Evolutionary conservation across 2,113 vertebrate species (phyloP).

Genomic region (Petrocephalus microphthalmus): DNA sequence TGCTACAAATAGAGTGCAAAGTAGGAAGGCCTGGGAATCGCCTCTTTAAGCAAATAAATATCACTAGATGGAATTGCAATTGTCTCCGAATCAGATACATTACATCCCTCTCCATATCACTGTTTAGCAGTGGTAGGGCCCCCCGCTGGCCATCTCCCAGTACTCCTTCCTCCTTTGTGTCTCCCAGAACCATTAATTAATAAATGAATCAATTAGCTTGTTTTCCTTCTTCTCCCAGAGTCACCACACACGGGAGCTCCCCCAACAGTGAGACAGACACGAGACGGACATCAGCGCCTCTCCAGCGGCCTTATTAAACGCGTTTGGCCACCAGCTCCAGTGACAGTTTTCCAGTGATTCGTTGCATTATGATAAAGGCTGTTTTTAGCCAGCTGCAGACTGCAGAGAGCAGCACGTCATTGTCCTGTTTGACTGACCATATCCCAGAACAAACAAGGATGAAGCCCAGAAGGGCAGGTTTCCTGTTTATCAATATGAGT

Average conservation of each 20-base stretch:
- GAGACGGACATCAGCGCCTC: slow-evolving; percentile 31
- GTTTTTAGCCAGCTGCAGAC: slow-evolving; percentile 6
- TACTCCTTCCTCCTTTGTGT: slow-evolving; percentile 20
- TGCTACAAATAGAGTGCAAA: background rate
- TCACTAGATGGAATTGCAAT: background rate
- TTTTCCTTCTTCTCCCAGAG: slow-evolving; percentile 21
- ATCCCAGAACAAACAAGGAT: background rate
- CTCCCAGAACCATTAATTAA: slow-evolving; percentile 27
- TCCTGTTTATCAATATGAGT: background rate
- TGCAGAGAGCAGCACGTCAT: background rate
- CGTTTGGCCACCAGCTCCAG: background rate
- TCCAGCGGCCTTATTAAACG: background rate
- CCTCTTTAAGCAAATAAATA: background rate
- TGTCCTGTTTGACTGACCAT: background rate
- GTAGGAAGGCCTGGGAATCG: background rate
- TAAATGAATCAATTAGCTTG: slow-evolving; percentile 31
- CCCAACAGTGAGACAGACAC: slow-evolving; percentile 11
- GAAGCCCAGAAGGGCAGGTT: background rate
- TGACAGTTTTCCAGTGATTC: background rate
- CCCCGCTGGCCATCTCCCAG: background rate
- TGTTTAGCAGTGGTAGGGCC: background rate
- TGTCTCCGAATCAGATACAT: background rate
- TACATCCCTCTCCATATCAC: background rate
- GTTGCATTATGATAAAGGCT: background rate
- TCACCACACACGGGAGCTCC: slow-evolving; percentile 9